A percentile compares a stretch with the other conserved stretches of the same genome.
Conservation (phyloP, 2,888 invertebrate genomes). For the Blastobasis adustella region DNA sequence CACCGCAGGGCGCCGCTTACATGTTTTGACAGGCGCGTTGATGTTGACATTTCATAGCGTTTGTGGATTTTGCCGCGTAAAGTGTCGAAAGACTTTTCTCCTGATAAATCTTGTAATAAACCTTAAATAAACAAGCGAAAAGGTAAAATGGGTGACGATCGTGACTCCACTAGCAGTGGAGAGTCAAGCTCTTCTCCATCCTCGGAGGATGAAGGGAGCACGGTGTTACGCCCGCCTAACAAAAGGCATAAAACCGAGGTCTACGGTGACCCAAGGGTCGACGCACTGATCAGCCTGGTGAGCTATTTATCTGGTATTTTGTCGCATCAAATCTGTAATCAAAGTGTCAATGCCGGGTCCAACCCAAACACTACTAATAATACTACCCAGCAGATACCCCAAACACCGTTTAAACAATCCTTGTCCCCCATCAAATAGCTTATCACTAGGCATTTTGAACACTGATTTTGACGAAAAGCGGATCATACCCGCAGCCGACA, state of each 20-base stretch:
- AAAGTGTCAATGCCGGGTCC: background rate
- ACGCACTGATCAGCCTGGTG: background rate
- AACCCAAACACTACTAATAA: background rate
- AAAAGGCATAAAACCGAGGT: background rate
- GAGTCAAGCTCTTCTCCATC: background rate
- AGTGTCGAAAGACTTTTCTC: no score
- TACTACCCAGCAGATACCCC: background rate
- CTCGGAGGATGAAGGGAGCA: background rate
- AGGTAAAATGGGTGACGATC: background rate
- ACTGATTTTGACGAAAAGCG: conserved; percentile 2
- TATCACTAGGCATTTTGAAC: conserved; percentile 1
- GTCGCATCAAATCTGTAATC: background rate
- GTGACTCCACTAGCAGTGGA: background rate
- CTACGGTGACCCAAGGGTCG: background rate
- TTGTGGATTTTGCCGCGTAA: no score
- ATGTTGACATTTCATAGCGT: background rate
- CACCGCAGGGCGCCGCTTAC: no score
- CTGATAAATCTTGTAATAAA: no score
- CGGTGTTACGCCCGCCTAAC: background rate
- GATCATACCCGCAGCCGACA: background rate
- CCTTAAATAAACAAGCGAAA: no score
- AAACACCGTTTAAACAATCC: background rate
- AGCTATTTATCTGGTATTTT: background rate
- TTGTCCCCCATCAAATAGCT: background rate
- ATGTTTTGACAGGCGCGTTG: background rate